Base-by-base conservation (phyloP, 2,797 vertebrate genomes). In the Alosa sapidissima region DNA sequence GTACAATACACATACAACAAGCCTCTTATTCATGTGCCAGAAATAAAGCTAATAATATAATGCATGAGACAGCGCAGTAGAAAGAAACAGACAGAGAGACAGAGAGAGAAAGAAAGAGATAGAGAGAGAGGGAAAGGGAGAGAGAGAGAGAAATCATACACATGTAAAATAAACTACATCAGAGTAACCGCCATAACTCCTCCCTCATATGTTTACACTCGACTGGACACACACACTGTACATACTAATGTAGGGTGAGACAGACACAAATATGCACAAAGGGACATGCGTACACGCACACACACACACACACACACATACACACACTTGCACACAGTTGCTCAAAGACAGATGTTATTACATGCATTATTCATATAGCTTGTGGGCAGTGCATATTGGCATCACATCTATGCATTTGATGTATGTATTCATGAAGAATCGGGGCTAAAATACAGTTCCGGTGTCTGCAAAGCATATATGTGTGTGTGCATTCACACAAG, bases 341-440 rank as follows among this genome's bases (percentile, higher is more conserved):
- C 58, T 24, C 21, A 62, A 8, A 24, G 21, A 24, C 24, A 65
- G n/a, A 65, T 11, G 33, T 65, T 65, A 65, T 65, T 65, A 65
- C 33, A 65, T 65, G 24, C 62, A 65, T 65, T 65, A 65, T 65
- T 65, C 62, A 65, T 65, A 33, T 65, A 65, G 10, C 62, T 65
- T 65, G 24, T 33, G 24, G 62, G 24, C 62, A 65, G 24, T 33
- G 62, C 10, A 65, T 24, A 62, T 10, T 8, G 2, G 9, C 62
- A 33, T 11, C 55, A 65, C n/a, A 65, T 65, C 62, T 65, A 14
- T 52, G 51, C 3, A 14, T 52, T 13, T 51, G 51, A 14, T 52
- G 51, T 52, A 3, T 13, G 51, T 52, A 51, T 51, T 51, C 49
- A 51, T 51, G 49, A 51, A 51, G 49, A 51, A 51, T 51, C 11